Evolutionary conservation across 2,888 invertebrate species (phyloP).

Genomic region (Axea sp.): DNA sequence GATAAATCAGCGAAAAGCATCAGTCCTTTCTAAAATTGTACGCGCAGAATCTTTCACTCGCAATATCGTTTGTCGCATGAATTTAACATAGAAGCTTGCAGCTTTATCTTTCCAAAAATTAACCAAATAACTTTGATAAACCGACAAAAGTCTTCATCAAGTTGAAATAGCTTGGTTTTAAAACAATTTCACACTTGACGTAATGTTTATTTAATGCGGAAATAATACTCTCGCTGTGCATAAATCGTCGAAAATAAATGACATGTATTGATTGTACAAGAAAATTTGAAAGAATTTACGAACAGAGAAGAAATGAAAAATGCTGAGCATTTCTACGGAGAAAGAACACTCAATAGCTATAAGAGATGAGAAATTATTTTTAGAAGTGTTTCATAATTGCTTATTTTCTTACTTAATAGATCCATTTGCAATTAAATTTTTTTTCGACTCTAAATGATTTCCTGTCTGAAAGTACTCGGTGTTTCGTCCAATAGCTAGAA

Average conservation of each 20-base stretch:
- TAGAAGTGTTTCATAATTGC: constrained; percentile 25
- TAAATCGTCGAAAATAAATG: too few relatives aligned
- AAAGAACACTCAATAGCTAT: neutral
- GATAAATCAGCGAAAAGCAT: constrained; percentile 29
- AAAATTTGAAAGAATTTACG: neutral
- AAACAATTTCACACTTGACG: neutral
- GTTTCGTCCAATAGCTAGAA: too few relatives aligned
- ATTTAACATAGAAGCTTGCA: too few relatives aligned
- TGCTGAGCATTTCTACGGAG: neutral
- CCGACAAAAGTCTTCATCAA: too few relatives aligned
- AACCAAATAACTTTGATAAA: too few relatives aligned
- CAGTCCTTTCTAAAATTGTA: constrained; percentile 5
- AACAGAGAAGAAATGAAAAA: neutral
- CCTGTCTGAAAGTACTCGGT: neutral
- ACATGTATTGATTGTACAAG: too few relatives aligned
- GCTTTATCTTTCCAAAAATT: too few relatives aligned
- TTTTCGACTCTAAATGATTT: constrained; percentile 6
- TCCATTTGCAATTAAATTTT: constrained; percentile 19
- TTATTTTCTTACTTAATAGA: constrained; percentile 13
- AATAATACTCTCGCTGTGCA: too few relatives aligned
- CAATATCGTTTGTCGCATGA: too few relatives aligned
- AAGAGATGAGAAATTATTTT: constrained; percentile 24
- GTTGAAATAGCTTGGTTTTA: neutral
- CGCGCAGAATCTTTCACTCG: constrained; percentile 7
- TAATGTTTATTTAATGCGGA: too few relatives aligned